phyloP scores from a whole-genome alignment of 1,140 invertebrate species.

The Lepidurus arcticus region DNA sequence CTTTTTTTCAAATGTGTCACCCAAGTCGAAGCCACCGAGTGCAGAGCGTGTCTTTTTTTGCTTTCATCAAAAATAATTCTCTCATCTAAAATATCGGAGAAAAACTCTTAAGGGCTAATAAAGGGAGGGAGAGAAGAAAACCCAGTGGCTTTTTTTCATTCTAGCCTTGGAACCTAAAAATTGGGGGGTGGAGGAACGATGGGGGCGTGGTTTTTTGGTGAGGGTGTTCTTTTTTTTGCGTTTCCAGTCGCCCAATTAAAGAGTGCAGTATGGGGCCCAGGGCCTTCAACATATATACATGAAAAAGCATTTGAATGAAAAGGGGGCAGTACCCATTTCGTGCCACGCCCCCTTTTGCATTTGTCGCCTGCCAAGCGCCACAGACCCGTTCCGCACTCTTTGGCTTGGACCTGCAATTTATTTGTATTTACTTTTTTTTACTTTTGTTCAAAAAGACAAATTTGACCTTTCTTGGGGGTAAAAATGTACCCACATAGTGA shows the following conservation, averaged over 20 bases:
- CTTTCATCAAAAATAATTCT: background rate
- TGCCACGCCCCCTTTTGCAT: slow-evolving; percentile 5
- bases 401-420: slow-evolving; percentile 1
- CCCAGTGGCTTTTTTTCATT: background rate
- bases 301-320: background rate
- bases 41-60: slow-evolving; percentile 9
- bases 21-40: slow-evolving; percentile 20
- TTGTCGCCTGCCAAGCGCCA: slow-evolving; percentile 1
- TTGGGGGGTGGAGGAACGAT: background rate
- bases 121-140: background rate
- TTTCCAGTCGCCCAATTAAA: background rate
- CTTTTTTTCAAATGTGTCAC: background rate
- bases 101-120: background rate
- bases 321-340: background rate
- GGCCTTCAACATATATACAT: background rate
- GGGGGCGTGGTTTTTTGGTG: background rate
- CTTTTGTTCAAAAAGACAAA: background rate
- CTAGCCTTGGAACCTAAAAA: background rate
- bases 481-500: background rate
- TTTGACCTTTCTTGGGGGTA: background rate
- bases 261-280: slow-evolving; percentile 14
- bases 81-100: background rate
- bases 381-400: slow-evolving; percentile 20
- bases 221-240: background rate
- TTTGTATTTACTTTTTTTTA: background rate